Conservation (phyloP, 2,797 vertebrate species). For the Enteromius trimaculatus region DNA sequence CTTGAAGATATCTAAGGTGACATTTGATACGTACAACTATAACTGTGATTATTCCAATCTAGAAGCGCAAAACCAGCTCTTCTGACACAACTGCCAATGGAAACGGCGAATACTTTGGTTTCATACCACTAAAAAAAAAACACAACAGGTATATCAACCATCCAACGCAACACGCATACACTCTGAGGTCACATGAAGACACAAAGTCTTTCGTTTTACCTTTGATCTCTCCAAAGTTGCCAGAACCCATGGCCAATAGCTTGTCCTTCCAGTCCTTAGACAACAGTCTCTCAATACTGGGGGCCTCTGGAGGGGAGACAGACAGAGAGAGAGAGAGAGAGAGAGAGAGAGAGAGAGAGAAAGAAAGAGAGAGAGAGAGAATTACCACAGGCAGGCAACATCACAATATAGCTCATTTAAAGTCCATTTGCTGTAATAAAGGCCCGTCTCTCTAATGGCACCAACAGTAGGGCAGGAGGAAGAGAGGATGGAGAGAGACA, state of each 20-base stretch:
- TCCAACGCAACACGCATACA: constrained; percentile 3
- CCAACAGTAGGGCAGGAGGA: constrained; percentile 88
- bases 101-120: not conserved
- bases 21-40: constrained; percentile 11
- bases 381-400: constrained; percentile 87
- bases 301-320: constrained; percentile 86
- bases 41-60: not conserved
- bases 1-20: constrained; percentile 22
- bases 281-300: constrained; percentile 98
- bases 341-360: constrained; percentile 72
- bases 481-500: constrained; percentile 65
- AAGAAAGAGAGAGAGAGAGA: constrained; percentile 74
- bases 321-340: constrained; percentile 80
- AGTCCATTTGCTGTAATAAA: constrained; percentile 97
- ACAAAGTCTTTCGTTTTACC: constrained; percentile 75
- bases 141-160: constrained; percentile 2
- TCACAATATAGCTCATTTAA: constrained; percentile 93
- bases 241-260: constrained; percentile 98
- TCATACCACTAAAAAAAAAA: not conserved
- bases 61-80: not conserved
- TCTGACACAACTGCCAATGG: not conserved
- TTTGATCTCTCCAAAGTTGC: constrained; percentile 99
- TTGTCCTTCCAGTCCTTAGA: constrained; percentile 99
- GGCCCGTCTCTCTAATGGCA: constrained; percentile 89
- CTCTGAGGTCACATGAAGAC: constrained; percentile 14